A percentile compares a stretch with the other conserved stretches of the same genome.
These are phyloP conservation scores for Proctacanthus coquilletti DNA, from an alignment of 1,140 invertebrate species.

Conservation along the genomic window DNA sequence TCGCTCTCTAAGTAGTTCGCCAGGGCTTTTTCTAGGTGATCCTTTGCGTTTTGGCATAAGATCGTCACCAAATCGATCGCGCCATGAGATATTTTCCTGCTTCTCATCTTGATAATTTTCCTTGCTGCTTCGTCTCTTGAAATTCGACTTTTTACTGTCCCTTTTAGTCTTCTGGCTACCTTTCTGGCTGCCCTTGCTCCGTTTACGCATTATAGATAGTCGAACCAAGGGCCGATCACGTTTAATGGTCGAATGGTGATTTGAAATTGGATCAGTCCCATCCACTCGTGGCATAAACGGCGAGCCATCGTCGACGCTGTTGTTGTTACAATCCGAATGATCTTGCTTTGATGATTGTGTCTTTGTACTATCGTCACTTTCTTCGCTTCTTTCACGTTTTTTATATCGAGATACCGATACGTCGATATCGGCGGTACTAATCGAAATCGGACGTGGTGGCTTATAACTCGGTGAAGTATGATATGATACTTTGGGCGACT, in stretches of 20 bases:
- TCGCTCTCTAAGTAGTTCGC: constrained; percentile 56
- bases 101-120: neutral
- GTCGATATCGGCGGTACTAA: constrained; percentile 71
- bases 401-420: constrained; percentile 46
- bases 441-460: constrained; percentile 42
- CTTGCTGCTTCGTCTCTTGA: constrained; percentile 5
- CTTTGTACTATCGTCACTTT: constrained; percentile 4
- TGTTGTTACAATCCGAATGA: neutral
- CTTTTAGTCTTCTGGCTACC: constrained; percentile 13
- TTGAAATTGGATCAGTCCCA: constrained; percentile 27
- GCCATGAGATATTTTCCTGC: constrained; percentile 31
- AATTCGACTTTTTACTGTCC: too few species aligned
- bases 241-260: constrained; percentile 40
- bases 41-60: constrained; percentile 31
- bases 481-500: constrained; percentile 30
- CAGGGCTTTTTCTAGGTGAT: constrained; percentile 44
- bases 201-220: constrained; percentile 43
- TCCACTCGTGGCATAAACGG: constrained; percentile 26
- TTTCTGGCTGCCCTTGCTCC: constrained; percentile 32
- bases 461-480: constrained; percentile 30
- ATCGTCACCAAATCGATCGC: constrained; percentile 42
- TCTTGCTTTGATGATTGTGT: constrained; percentile 7
- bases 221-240: constrained; percentile 54
- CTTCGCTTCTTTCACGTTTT: constrained; percentile 29
- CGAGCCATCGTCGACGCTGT: constrained; percentile 3